Base-by-base conservation (phyloP, 2,888 invertebrate species). In the Patella pellucida region DNA sequence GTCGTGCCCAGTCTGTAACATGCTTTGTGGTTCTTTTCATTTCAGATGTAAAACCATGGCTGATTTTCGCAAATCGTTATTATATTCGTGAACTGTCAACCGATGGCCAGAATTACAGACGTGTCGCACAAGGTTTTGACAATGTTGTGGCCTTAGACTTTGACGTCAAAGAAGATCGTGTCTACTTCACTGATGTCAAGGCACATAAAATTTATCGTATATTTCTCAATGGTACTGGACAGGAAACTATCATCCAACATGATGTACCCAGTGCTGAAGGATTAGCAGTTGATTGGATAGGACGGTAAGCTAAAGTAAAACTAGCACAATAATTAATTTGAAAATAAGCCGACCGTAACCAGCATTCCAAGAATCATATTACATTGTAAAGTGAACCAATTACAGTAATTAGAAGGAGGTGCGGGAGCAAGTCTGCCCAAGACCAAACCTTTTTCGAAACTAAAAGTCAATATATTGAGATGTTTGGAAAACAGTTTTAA, bases 1-100 rank as follows among this genome's bases (percentile, higher is more conserved):
- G 1, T 16, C 5, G 16, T 41, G 2, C 15, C 41, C n/a, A 41
- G 11, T 41, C 0, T 14, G 16, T 31, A 27, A 3, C 50, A 5
- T 68, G 7, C 51, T 19, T 31, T 16, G 19, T 68, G 14, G 9
- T 27, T 9, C 69, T 27, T 23, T 23, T 69, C 31, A 72, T 74
- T 79, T 12, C 83, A 88, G 88, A 86, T 69, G 83, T 85, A 3
- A 87, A 89, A 27, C 88, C 91, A 1, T 91, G 90, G 90, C 83
- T 92, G 50, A 84, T 91, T 68, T 91, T 92, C 77, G 89, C 97
- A 16, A 99, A 99, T 90, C 97, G 98, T 88, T 99, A 99, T 91
- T 99, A 99, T 91, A 95, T 99, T 2, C 93, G 99, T 73, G 98
- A 98, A 87, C 96, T 99, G 94, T 96, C 97, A 0, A 93, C 94